These are phyloP conservation scores for Pollenia labialis DNA, from an alignment of 2,888 invertebrate genomes.

Conservation along the genomic window DNA sequence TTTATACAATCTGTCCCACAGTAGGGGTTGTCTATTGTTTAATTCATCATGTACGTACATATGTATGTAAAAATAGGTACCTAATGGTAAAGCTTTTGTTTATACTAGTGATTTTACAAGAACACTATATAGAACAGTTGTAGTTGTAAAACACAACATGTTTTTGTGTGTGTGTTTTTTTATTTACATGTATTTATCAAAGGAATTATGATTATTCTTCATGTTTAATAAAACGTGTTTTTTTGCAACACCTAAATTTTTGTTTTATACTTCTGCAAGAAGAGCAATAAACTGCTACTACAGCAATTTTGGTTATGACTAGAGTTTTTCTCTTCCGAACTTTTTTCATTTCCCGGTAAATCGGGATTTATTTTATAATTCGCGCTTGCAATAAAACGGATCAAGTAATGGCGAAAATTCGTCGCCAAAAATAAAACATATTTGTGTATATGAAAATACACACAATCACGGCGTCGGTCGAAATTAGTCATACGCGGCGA, in stretches of 20 bases:
- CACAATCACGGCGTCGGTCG: too few species aligned
- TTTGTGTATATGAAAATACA: too few species aligned
- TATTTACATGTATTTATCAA: slow-evolving; percentile 18
- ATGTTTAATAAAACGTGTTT: background rate
- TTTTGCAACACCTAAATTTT: background rate
- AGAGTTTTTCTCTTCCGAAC: too few species aligned
- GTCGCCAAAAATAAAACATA: too few species aligned
- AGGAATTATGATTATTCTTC: slow-evolving; percentile 37
- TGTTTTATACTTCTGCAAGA: background rate
- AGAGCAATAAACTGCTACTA: too few species aligned
- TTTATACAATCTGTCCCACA: background rate
- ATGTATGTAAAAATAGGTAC: background rate
- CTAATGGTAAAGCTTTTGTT: background rate
- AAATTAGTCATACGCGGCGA: too few species aligned
- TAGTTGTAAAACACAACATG: background rate
- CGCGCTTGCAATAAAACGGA: too few species aligned
- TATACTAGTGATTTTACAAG: slow-evolving; percentile 7
- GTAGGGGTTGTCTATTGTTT: slow-evolving; percentile 4
- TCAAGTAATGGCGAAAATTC: too few species aligned
- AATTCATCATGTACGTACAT: background rate
- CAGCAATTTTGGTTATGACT: too few species aligned
- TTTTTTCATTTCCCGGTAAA: too few species aligned
- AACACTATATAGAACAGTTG: background rate
- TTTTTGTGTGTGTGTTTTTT: background rate
- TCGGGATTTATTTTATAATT: too few species aligned